Conservation (phyloP, 1,140 invertebrate genomes). For the Drosophila yakuba region DNA sequence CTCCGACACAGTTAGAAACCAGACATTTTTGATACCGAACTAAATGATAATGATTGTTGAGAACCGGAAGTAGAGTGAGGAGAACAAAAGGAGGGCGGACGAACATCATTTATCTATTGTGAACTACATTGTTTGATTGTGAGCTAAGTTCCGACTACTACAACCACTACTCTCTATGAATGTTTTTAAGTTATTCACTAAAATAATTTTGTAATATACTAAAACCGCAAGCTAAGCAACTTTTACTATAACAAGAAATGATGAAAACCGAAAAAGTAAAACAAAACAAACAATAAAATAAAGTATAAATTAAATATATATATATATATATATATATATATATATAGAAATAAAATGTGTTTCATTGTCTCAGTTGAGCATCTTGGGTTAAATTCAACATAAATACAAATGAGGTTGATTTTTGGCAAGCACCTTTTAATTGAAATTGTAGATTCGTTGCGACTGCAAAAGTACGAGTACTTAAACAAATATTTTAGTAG, state of each 20-base stretch:
- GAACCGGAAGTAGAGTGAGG: constrained; percentile 12
- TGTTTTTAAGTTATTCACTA: constrained; percentile 65
- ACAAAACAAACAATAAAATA: constrained; percentile 49
- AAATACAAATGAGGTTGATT: not conserved
- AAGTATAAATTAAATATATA: constrained; percentile 55
- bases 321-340: constrained; percentile 29
- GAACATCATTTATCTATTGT: constrained; percentile 54
- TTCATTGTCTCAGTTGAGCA: constrained; percentile 6
- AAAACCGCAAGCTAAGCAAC: constrained; percentile 73
- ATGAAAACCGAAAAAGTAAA: constrained; percentile 41
- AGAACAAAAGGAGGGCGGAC: constrained; percentile 2
- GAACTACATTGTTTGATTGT: constrained; percentile 78
- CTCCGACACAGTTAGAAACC: constrained; percentile 37
- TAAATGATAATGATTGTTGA: constrained; percentile 36
- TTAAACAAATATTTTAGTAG: constrained; percentile 6
- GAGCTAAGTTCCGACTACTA: constrained; percentile 73
- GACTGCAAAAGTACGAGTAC: not conserved
- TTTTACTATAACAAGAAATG: constrained; percentile 55
- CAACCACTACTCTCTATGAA: constrained; percentile 60
- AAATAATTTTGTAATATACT: constrained; percentile 81
- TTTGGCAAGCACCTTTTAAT: not conserved
- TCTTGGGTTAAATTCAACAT: not conserved
- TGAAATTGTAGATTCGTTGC: constrained; percentile 4
- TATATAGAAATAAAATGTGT: constrained; percentile 34
- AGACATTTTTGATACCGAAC: constrained; percentile 64